Percentiles rank a stretch among this genome's conserved stretches.
Conservation (phyloP, 2,797 vertebrate genomes). For the Parambassis ranga region DNA sequence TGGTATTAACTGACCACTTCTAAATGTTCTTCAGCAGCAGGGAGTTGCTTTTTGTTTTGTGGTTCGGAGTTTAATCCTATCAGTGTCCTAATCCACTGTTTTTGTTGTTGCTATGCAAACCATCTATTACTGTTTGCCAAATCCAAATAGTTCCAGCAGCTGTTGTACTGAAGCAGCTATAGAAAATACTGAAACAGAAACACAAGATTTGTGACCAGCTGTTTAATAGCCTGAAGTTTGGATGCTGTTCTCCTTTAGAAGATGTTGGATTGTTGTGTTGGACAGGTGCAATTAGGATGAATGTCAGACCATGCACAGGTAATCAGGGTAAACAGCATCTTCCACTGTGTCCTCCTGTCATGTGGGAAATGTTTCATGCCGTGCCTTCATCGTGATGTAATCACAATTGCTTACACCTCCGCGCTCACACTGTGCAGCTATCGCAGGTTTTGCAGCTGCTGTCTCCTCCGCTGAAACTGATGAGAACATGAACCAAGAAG, state of each 20-base stretch:
- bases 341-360: constrained; percentile 8
- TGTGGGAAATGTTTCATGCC: constrained; percentile 1
- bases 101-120: background rate
- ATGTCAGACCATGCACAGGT: constrained; percentile 9
- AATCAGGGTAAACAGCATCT: constrained; percentile 47
- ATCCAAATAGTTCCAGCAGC: background rate
- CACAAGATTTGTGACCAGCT: background rate
- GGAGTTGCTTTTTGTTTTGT: background rate
- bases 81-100: background rate
- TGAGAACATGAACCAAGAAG: background rate
- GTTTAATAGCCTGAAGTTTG: too few species aligned
- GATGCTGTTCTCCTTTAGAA: too few species aligned
- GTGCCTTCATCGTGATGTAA: background rate
- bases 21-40: too few species aligned
- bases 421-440: background rate
- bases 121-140: background rate
- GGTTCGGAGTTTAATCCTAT: background rate
- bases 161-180: background rate
- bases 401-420: background rate
- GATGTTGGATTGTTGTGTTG: too few species aligned
- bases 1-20: too few species aligned
- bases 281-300: background rate
- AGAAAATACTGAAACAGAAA: background rate
- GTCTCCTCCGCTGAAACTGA: background rate
- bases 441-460: background rate